These are phyloP conservation scores for Wasmannia auropunctata DNA, from an alignment of 1,140 invertebrate genomes.

Conservation along the genomic window DNA sequence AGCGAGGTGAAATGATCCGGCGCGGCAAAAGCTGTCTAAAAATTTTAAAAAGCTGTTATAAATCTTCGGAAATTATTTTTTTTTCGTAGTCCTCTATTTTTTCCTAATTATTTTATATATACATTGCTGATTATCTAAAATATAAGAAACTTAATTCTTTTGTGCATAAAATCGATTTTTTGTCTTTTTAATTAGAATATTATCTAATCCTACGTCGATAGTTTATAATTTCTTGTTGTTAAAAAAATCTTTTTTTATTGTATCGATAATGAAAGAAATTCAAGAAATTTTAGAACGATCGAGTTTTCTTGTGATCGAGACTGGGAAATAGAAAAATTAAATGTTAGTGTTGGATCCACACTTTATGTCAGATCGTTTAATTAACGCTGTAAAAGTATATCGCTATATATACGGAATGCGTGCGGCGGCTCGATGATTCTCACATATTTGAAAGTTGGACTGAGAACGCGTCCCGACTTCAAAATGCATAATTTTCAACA, in stretches of 20 bases:
- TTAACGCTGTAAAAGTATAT: neutral
- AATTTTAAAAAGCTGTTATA: neutral
- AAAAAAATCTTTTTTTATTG: neutral
- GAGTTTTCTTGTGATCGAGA: neutral
- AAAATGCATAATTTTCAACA: conserved; percentile 3
- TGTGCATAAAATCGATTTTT: neutral
- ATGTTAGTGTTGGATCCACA: neutral
- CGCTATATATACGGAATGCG: neutral
- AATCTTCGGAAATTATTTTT: neutral
- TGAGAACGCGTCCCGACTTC: neutral
- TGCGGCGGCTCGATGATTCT: neutral
- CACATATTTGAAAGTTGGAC: conserved; percentile 2
- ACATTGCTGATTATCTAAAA: neutral
- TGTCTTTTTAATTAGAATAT: neutral
- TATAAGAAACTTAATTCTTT: neutral
- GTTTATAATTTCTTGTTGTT: neutral
- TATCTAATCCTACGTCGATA: neutral
- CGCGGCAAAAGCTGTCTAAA: neutral
- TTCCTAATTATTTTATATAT: no score
- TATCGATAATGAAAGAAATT: neutral
- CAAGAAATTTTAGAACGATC: neutral
- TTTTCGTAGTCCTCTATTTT: neutral
- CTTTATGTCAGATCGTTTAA: neutral
- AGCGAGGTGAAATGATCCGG: neutral
- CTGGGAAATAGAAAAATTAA: neutral